These are phyloP conservation scores for Acronicta psi DNA, from an alignment of 2,888 invertebrate genomes.

Conservation along the genomic window DNA sequence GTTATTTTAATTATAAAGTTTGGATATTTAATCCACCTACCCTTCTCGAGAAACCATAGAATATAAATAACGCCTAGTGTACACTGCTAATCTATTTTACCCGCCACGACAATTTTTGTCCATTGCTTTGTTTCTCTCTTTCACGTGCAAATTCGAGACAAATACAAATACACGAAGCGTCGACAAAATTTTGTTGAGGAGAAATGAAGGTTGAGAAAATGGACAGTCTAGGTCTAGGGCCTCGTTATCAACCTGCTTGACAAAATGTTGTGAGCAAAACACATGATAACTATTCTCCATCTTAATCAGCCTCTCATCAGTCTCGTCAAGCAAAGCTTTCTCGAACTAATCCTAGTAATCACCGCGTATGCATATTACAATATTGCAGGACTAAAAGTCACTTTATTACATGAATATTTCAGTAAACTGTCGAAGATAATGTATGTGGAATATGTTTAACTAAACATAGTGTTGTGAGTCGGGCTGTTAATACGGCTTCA, in stretches of 20 bases:
- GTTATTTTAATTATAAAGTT: neutral
- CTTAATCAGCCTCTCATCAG: neutral
- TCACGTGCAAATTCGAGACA: no score
- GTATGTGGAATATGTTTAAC: slow-evolving; percentile 10
- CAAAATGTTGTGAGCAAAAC: neutral
- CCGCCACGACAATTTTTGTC: no score
- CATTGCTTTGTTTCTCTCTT: no score
- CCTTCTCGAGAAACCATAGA: no score
- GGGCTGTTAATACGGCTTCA: slow-evolving; percentile 6
- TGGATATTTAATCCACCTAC: no score
- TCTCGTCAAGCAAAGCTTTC: neutral
- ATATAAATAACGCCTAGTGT: no score
- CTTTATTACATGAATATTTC: neutral
- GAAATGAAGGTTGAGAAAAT: no score
- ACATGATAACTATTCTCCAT: neutral
- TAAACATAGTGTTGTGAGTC: slow-evolving; percentile 12
- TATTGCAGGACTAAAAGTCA: slow-evolving; percentile 5
- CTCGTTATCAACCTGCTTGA: no score
- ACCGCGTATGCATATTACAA: neutral
- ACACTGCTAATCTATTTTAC: no score
- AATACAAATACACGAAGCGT: no score
- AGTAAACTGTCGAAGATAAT: slow-evolving; percentile 9
- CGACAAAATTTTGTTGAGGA: no score
- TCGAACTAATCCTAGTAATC: neutral
- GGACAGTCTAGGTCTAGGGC: no score